Conservation (phyloP, 1,140 invertebrate genomes). For the Scaptodrosophila lebanonensis region DNA sequence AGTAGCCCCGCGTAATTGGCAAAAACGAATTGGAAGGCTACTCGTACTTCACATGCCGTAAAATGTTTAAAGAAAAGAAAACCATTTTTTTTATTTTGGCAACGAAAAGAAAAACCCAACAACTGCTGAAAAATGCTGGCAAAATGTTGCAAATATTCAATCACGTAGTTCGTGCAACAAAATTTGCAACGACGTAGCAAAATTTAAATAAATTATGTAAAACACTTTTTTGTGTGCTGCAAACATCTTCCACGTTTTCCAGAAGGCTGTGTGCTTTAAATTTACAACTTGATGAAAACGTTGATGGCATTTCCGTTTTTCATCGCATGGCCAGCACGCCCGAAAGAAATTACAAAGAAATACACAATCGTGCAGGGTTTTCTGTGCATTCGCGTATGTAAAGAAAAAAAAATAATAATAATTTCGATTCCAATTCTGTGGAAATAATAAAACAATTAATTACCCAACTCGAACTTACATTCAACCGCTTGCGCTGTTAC, state of each 20-base stretch:
- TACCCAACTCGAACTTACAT: too few species aligned
- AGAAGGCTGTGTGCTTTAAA: slow-evolving; percentile 11
- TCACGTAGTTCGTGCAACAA: slow-evolving; percentile 70
- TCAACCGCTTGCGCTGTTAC: too few species aligned
- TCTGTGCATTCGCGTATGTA: too few species aligned
- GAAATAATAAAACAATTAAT: slow-evolving; percentile 33
- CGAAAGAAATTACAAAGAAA: too few species aligned
- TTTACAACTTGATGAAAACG: slow-evolving; percentile 27
- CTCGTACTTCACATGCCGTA: too few species aligned
- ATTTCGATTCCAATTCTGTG: slow-evolving; percentile 40
- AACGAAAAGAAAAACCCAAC: slow-evolving; percentile 49
- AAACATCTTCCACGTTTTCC: slow-evolving; percentile 28
- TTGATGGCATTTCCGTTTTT: slow-evolving; percentile 54
- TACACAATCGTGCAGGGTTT: slow-evolving; percentile 34
- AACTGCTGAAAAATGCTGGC: too few species aligned
- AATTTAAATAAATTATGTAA: slow-evolving; percentile 74
- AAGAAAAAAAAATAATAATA: slow-evolving; percentile 34
- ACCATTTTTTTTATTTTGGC: too few species aligned
- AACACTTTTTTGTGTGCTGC: slow-evolving; percentile 31
- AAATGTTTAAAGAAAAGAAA: too few species aligned
- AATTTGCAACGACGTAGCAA: slow-evolving; percentile 19
- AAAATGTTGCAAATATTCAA: slow-evolving; percentile 73
- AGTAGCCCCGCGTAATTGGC: slow-evolving; percentile 72
- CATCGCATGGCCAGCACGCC: too few species aligned
- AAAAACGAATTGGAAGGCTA: slow-evolving; percentile 15